Evolutionary conservation across 2,113 vertebrate genomes (phyloP).

Genomic region (Lophotis ruficrista): DNA sequence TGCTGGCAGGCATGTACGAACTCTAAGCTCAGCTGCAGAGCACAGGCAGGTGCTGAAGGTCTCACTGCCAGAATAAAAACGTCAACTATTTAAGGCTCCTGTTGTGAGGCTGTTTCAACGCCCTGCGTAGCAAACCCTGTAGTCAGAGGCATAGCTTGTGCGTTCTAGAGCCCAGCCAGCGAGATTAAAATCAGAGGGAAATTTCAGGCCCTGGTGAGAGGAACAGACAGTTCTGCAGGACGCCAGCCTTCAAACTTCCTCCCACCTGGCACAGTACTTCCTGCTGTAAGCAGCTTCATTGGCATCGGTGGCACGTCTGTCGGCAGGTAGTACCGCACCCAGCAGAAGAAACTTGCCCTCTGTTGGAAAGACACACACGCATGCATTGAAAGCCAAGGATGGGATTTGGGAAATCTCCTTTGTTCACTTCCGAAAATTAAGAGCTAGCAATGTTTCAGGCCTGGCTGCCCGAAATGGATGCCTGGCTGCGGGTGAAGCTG

Average conservation of each 20-base stretch:
- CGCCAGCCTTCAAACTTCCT: not conserved
- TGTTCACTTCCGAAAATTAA: not conserved
- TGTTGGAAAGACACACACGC: not conserved
- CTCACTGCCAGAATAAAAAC: not conserved
- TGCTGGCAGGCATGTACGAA: not conserved
- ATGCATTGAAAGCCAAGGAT: not conserved
- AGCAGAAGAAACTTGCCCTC: not conserved
- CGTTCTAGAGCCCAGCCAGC: not conserved
- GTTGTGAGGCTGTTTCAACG: not conserved
- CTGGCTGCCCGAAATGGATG: not conserved
- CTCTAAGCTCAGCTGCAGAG: not conserved
- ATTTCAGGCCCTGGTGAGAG: not conserved
- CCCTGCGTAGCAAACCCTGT: not conserved
- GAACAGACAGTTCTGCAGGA: not conserved
- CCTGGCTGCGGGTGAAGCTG: not conserved
- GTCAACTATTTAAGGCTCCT: not conserved
- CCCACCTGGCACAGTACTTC: not conserved
- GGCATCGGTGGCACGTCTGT: not conserved
- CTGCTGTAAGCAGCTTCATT: fast-evolving
- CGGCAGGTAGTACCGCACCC: not conserved
- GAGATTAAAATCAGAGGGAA: not conserved
- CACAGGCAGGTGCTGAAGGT: not conserved
- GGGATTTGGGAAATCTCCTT: not conserved
- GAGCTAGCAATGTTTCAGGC: not conserved
- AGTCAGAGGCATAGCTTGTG: not conserved